Percentiles rank a stretch among this genome's conserved stretches.
These are phyloP conservation scores for Corbicula japonica DNA, from an alignment of 2,888 invertebrate species.

Conservation along the genomic window DNA sequence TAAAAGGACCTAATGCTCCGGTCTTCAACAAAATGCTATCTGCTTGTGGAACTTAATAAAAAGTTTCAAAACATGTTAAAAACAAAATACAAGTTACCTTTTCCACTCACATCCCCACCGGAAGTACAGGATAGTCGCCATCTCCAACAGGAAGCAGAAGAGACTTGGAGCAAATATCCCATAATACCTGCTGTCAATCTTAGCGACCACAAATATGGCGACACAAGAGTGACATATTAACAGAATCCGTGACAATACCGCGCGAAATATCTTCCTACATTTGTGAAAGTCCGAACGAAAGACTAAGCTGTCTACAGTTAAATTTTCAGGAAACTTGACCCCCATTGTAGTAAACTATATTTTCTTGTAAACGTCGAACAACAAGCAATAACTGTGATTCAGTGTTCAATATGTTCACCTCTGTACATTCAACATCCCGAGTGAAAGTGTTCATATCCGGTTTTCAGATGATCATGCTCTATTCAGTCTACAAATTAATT, in stretches of 20 bases:
- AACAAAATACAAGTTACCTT: constrained; percentile 18
- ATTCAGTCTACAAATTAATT: no score
- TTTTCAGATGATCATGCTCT: no score
- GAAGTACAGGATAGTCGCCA: constrained; percentile 46
- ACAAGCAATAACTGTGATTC: no score
- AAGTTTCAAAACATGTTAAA: constrained; percentile 1
- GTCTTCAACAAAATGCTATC: no score
- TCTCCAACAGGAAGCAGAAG: constrained; percentile 41
- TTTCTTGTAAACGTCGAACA: no score
- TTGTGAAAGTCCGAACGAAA: constrained; percentile 64
- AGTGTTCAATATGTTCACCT: no score
- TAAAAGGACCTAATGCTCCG: no score
- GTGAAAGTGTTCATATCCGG: no score
- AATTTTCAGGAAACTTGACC: no score
- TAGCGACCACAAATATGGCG: constrained; percentile 27
- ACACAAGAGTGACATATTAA: constrained; percentile 33
- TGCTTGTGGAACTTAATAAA: no score
- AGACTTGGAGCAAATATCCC: constrained; percentile 30
- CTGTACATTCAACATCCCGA: no score
- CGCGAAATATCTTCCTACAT: constrained; percentile 60
- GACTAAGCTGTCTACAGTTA: constrained; percentile 24
- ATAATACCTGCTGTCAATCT: constrained; percentile 25
- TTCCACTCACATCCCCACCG: constrained; percentile 52
- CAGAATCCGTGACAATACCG: constrained; percentile 41
- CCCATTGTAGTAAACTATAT: no score